phyloP scores from a whole-genome alignment of 2,113 vertebrate genomes.

The Cervus canadensis region DNA sequence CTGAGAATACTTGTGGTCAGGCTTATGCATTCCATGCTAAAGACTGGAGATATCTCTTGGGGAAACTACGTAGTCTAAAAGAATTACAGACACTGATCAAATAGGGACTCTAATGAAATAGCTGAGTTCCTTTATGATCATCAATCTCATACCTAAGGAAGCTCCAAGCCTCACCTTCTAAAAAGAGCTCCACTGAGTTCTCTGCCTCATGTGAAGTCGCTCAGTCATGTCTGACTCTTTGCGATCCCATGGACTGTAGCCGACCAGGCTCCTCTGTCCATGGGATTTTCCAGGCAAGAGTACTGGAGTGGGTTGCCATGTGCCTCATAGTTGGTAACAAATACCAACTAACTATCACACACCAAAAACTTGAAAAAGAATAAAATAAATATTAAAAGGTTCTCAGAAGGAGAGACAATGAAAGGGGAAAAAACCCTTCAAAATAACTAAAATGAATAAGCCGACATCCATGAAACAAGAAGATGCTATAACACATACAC shows the following conservation, averaged over 20 bases:
- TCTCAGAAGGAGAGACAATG: neutral
- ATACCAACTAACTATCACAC: neutral
- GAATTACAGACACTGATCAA: neutral
- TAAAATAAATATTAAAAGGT: slow-evolving; percentile 4
- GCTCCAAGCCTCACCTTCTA: neutral
- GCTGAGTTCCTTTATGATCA: neutral
- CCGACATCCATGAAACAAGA: neutral
- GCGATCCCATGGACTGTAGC: too few species aligned
- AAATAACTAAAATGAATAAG: slow-evolving; percentile 2
- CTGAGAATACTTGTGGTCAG: neutral
- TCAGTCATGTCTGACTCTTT: too few species aligned
- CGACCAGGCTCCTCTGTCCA: too few species aligned
- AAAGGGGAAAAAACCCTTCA: neutral
- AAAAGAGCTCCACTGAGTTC: neutral
- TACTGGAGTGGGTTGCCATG: neutral
- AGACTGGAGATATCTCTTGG: neutral
- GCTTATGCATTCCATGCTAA: neutral
- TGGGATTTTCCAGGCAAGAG: too few species aligned
- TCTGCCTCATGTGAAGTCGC: neutral
- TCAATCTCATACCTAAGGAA: neutral
- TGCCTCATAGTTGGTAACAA: neutral
- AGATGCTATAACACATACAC: neutral
- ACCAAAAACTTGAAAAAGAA: neutral
- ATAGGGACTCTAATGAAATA: neutral
- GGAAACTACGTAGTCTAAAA: neutral